Evolutionary conservation across 2,797 vertebrate genomes (phyloP), one percentile per base, ranked within the genome.

Genomic region (Enteromius viviparus): DNA sequence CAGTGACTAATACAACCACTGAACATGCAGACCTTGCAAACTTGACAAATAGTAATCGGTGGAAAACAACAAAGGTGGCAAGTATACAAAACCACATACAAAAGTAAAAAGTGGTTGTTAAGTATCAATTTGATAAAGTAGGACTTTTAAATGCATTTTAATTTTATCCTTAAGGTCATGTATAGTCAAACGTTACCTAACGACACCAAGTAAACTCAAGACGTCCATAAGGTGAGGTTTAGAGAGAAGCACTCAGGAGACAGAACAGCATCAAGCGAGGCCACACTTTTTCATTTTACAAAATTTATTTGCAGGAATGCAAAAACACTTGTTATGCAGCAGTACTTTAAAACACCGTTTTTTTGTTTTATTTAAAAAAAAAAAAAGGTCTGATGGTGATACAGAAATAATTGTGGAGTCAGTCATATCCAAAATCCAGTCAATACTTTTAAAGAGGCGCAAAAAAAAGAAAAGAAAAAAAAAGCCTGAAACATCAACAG

Each of bases 251-350:
- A 62, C 17, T 55, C 32, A 0, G n/a, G 74, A 40, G 17, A 74
- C 47, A 74, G 15, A 40, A 69, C 4, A n/a, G 37, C 26, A 74
- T 40, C 1, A 45, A 21, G 19, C 17, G 6, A 40, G 17, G 66
- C 15, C 21, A 96, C 95, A 96, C 93, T 95, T 93, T 94, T 94
- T 97, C 93, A 94, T 95, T 96, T 96, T 97, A 97, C 96, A 97
- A 95, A 97, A 96, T 97, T 97, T 95, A 96, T 97, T 97, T 97
- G 95, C 96, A 96, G 96, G 93, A 97, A 97, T 96, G 95, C 95
- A 97, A 96, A 92, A 84, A 95, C 95, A 95, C 95, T 96, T 94
- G 76, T 97, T 97, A 97, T 94, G 95, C 95, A 96, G 96, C 94
- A 95, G 95, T 93, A 94, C 86, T 95, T 95, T 95, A 95, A 92